A percentile compares a stretch with the other conserved stretches of the same genome.
Conservation (phyloP, 2,888 invertebrate species). For the Stenichneumon culpator region DNA sequence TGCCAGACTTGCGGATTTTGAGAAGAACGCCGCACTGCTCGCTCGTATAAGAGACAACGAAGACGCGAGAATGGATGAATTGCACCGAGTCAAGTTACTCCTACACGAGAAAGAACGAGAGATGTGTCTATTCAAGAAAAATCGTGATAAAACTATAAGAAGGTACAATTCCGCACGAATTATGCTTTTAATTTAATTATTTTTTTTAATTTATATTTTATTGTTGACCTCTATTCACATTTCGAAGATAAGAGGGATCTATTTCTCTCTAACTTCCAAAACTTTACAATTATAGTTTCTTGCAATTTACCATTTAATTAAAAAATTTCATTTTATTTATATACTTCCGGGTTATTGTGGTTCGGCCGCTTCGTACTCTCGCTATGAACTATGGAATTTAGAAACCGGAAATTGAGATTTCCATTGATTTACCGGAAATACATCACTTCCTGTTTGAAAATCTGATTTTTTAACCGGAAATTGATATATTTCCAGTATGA, state of each 20-base stretch:
- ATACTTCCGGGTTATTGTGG: no score
- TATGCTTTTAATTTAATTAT: not conserved
- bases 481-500: no score
- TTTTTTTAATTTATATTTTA: not conserved
- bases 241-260: not conserved
- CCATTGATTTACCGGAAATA: no score
- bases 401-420: no score
- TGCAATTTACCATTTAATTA: no score
- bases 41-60: slow-evolving; percentile 72
- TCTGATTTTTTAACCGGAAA: no score
- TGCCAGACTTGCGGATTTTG: slow-evolving; percentile 71
- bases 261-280: no score
- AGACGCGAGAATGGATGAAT: slow-evolving; percentile 70
- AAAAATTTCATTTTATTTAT: no score
- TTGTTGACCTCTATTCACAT: not conserved
- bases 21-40: slow-evolving; percentile 74
- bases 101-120: slow-evolving; percentile 76
- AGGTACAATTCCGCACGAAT: slow-evolving; percentile 67
- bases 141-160: slow-evolving; percentile 74
- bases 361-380: no score
- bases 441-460: no score
- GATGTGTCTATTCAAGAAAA: slow-evolving; percentile 73
- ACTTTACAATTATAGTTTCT: no score
- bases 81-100: slow-evolving; percentile 72
- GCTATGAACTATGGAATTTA: no score